These are phyloP conservation scores for Cyclophora punctaria DNA, from an alignment of 2,888 invertebrate species.

Conservation along the genomic window DNA sequence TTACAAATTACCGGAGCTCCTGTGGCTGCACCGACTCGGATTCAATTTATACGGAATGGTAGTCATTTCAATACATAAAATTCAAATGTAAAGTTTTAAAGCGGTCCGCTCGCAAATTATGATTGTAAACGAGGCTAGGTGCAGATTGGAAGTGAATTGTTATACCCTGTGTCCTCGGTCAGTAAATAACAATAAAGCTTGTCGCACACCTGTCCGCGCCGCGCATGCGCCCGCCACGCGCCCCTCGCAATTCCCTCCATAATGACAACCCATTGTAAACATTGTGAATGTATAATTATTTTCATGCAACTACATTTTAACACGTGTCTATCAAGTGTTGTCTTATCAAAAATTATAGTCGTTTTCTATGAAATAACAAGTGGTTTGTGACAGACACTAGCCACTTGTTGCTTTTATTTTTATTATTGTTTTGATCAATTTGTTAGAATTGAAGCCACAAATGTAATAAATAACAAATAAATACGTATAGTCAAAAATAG, in stretches of 20 bases:
- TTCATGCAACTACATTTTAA: slow-evolving; percentile 23
- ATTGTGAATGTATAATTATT: slow-evolving; percentile 18
- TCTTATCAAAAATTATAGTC: too few relatives aligned
- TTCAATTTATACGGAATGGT: too few relatives aligned
- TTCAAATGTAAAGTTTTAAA: background rate
- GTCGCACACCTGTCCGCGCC: slow-evolving; percentile 29
- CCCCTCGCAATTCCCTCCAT: slow-evolving; percentile 27
- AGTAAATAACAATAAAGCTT: slow-evolving; percentile 17
- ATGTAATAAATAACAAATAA: too few relatives aligned
- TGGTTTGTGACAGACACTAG: background rate
- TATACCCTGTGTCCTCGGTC: background rate
- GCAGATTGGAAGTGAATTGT: background rate
- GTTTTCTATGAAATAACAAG: too few relatives aligned
- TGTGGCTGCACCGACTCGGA: too few relatives aligned
- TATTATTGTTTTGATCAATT: background rate
- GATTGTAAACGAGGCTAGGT: background rate
- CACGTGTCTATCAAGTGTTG: slow-evolving; percentile 9
- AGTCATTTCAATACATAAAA: background rate
- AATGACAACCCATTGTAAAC: slow-evolving; percentile 15
- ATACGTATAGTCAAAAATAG: too few relatives aligned
- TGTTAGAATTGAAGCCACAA: background rate
- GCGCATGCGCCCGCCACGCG: slow-evolving; percentile 36
- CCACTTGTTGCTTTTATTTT: background rate
- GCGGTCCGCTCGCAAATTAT: background rate
- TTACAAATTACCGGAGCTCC: background rate